Base-by-base conservation (phyloP, 2,113 vertebrate genomes). In the Pedetes capensis region DNA sequence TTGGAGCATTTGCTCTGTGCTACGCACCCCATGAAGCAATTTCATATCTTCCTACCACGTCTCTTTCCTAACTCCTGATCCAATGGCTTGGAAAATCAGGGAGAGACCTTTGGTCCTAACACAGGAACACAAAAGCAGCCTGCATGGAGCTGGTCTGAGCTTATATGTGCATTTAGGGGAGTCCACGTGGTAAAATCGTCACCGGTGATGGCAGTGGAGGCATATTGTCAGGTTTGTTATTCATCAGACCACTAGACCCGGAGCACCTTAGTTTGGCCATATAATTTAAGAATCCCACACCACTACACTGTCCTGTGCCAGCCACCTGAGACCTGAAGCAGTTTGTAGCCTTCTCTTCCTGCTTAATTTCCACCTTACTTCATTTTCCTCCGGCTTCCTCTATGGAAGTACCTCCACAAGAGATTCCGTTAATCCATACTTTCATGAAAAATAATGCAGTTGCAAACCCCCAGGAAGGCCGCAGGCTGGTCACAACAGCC, bases 31-130 rank as follows among this genome's bases (percentile, higher is more conserved):
- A 89, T 12, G 22, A 79, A 78, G 47, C 14, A 29, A 57, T 22
- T 55, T 42, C 25, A 25, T 59, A 29, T 5, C 57, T 39, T 49
- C 49, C 27, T 25, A n/a, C n/a, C 11, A 9, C 32, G 5, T 27
- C 59, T 68, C 14, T 47, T 47, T 22, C 37, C 53, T 32, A 49
- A 47, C 34, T 57, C n/a, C 37, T 16, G 34, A 64, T 2, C 23
- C n/a, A 27, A 12, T 18, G 23, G n/a, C n/a, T n/a, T 37, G 59
- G 14, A 25, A 16, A 27, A 22, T 39, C 18, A 23, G 8, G 11
- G 6, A 66, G 10, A 63, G 32, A 44, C 11, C 20, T 59, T 74
- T 1, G 0, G 23, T 27, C 39, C 14, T 0, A n/a, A 25, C 27
- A 1, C 3, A 3, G n/a, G 29, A 76, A 39, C n/a, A 64, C 25